Conservation (phyloP, 1,140 invertebrate genomes). For the Glossosoma conforme region DNA sequence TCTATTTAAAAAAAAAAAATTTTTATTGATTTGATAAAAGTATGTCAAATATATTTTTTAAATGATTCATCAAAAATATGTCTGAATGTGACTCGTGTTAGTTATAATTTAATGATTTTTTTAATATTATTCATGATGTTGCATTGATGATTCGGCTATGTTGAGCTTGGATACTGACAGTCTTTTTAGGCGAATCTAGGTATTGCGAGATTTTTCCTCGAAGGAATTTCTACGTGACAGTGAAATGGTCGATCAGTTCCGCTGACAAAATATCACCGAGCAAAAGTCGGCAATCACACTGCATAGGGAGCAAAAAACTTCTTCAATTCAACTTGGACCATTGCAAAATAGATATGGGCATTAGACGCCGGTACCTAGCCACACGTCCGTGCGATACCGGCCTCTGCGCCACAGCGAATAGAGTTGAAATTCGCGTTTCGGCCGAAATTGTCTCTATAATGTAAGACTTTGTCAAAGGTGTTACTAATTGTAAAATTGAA, state of each 20-base stretch:
- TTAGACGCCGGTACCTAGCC: slow-evolving; percentile 17
- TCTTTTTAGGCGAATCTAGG: too few relatives aligned
- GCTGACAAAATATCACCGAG: slow-evolving; percentile 10
- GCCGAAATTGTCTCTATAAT: slow-evolving; percentile 10
- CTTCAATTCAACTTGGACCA: slow-evolving; percentile 1
- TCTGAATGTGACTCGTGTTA: too few relatives aligned
- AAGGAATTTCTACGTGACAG: slow-evolving; percentile 24
- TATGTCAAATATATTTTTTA: too few relatives aligned
- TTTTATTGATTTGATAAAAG: too few relatives aligned
- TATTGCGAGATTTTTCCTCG: too few relatives aligned
- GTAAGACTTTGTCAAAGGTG: slow-evolving; percentile 10
- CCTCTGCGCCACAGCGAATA: slow-evolving; percentile 19
- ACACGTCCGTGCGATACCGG: slow-evolving; percentile 11
- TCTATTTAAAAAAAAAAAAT: too few relatives aligned
- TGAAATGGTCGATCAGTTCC: slow-evolving; percentile 27
- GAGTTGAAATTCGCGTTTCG: slow-evolving; percentile 12
- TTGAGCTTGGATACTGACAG: too few relatives aligned
- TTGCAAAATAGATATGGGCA: slow-evolving; percentile 24
- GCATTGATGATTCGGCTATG: too few relatives aligned
- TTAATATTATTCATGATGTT: too few relatives aligned
- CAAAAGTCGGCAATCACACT: slow-evolving; percentile 3
- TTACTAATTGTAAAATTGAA: slow-evolving; percentile 11
- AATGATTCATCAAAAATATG: too few relatives aligned
- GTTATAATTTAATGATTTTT: too few relatives aligned
- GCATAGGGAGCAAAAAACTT: slow-evolving; percentile 9